Conservation (phyloP, 2,797 vertebrate species). For the Muscicapa striata region DNA sequence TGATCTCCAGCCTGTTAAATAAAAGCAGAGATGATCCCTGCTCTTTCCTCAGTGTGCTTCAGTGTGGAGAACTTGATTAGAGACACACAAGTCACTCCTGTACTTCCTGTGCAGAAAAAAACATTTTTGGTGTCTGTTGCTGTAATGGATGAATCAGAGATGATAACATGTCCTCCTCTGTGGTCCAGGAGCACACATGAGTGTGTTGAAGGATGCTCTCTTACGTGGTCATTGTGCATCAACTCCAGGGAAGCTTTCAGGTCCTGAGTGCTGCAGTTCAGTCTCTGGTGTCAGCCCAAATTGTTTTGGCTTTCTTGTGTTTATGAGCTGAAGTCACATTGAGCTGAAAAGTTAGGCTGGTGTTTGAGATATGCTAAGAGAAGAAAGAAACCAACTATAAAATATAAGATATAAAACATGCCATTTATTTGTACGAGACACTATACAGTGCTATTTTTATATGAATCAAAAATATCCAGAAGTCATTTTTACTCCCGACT, state of each 20-base stretch:
- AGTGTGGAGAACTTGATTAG: background rate
- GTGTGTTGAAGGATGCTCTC: background rate
- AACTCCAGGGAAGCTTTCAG: background rate
- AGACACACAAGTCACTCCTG: rapidly evolving
- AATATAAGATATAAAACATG: background rate
- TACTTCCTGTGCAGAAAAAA: background rate
- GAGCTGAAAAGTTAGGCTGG: background rate
- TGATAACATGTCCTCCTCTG: background rate
- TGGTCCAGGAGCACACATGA: background rate
- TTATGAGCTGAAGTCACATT: background rate
- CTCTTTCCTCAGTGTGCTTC: background rate
- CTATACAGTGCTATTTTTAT: background rate
- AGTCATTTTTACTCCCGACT: background rate
- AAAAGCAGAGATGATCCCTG: background rate
- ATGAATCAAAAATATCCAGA: background rate
- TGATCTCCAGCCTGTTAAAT: background rate
- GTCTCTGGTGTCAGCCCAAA: background rate
- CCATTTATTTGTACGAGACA: background rate
- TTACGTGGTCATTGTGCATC: background rate
- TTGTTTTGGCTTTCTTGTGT: background rate
- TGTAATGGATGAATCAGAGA: background rate
- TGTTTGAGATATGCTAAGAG: background rate
- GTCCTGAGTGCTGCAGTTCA: background rate
- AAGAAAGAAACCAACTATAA: background rate
- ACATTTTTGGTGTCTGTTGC: background rate